A percentile compares a stretch with the other conserved stretches of the same genome.
Evolutionary conservation across 2,113 vertebrate species (phyloP).

Genomic region (Rhipidura dahli): DNA sequence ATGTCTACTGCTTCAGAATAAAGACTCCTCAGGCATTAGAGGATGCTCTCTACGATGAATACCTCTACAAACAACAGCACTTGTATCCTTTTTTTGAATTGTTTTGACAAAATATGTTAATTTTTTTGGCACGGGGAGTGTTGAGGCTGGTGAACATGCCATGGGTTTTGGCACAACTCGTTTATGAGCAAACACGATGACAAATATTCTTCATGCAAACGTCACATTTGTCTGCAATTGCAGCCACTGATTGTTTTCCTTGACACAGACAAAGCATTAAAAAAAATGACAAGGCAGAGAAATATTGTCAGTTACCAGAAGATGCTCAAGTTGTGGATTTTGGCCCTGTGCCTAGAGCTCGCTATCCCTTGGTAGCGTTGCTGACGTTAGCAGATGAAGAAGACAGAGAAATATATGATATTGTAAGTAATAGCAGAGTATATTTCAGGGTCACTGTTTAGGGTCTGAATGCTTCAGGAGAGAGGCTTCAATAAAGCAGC

Average conservation of each 20-base stretch:
- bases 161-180: not conserved
- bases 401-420: constrained; percentile 80
- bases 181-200: not conserved
- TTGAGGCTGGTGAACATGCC: not conserved
- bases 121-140: not conserved
- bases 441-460: not conserved
- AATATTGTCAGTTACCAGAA: constrained; percentile 78
- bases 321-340: constrained; percentile 81
- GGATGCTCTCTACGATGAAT: constrained; percentile 79
- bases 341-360: constrained; percentile 82
- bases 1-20: constrained; percentile 74
- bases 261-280: constrained; percentile 77
- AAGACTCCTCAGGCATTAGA: constrained; percentile 78
- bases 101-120: not conserved
- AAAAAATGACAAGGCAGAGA: constrained; percentile 75
- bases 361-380: constrained; percentile 87
- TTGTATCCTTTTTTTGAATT: constrained; percentile 85
- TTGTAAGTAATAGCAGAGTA: constrained; percentile 79
- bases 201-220: not conserved
- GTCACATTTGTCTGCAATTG: not conserved
- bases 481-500: not conserved
- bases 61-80: constrained; percentile 79
- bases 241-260: constrained; percentile 59
- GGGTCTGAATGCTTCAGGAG: not conserved
- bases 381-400: constrained; percentile 83